These are phyloP conservation scores for Anadara kagoshimensis DNA, from an alignment of 1,140 invertebrate genomes.

Conservation along the genomic window DNA sequence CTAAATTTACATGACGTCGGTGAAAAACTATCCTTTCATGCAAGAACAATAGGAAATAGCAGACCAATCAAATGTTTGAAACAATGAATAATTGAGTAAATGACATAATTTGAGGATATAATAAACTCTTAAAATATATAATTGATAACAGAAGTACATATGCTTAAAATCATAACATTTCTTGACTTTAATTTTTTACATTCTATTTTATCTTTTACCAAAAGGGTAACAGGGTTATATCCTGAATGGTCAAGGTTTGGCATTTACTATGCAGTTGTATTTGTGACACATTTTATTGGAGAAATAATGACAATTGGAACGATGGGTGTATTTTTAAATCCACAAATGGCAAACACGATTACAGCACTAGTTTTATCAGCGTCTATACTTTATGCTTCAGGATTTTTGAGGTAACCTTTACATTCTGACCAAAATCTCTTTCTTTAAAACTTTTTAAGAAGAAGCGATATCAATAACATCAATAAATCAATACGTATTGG, in stretches of 20 bases:
- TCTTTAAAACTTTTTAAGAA: too few relatives aligned
- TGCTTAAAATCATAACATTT: too few relatives aligned
- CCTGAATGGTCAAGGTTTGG: constrained; percentile 49
- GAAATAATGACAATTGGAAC: constrained; percentile 58
- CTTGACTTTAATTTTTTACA: not conserved
- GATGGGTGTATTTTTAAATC: constrained; percentile 59
- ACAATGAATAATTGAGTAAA: too few relatives aligned
- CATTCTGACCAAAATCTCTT: not conserved
- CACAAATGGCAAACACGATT: constrained; percentile 58
- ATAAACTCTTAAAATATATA: too few relatives aligned
- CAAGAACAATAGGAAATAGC: too few relatives aligned
- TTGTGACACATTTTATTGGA: constrained; percentile 54
- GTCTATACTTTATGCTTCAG: constrained; percentile 61
- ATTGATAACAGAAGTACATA: too few relatives aligned
- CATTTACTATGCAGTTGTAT: constrained; percentile 50
- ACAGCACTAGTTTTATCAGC: constrained; percentile 57
- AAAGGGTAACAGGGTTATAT: constrained; percentile 59
- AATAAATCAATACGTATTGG: too few relatives aligned
- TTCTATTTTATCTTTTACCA: not conserved
- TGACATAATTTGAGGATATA: too few relatives aligned
- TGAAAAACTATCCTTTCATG: too few relatives aligned
- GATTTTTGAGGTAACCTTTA: constrained; percentile 57
- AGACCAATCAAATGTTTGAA: too few relatives aligned
- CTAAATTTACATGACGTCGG: too few relatives aligned
- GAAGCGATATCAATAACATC: too few relatives aligned